Base-by-base conservation (phyloP, 2,888 invertebrate genomes). In the Lamproptera curius region DNA sequence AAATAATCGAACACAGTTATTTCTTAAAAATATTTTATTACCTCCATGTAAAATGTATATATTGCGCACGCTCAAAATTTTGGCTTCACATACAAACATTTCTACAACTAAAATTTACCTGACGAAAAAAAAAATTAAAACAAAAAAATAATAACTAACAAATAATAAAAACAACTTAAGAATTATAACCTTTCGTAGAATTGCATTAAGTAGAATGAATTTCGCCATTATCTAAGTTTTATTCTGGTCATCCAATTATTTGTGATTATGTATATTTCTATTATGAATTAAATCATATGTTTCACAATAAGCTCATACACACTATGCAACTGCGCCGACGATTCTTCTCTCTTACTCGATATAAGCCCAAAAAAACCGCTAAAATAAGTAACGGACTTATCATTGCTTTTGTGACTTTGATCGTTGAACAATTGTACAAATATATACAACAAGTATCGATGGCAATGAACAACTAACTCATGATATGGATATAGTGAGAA, bases 11-110 rank as follows among this genome's bases (percentile, higher is more conserved):
- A 31, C 31, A 31, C 11, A 11, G 31, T 31, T 11, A 13, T 31
- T 31, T 31, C 31, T 31, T 31, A 31, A 31, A 31, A 31, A 31
- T 31, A 31, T 31, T 31, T 31, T 31, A 31, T 31, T 31, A 31
- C 31, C 31, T 31, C 31, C 31, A 31, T 31, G 31, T 31, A 31
- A 31, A 31, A n/a, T 31, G 20, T 31, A 31, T 13, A 31, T n/a
- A n/a, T 31, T 10, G 13, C 31, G 31, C 31, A 31, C 13, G 31
- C 13, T 31, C n/a, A 31, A 31, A 31, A 31, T 31, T 31, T 31
- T 31, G 31, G n/a, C 31, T 31, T 11, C 13, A 31, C 31, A 31
- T 31, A 31, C 31, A 31, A 31, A 31, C 31, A 31, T 2, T 28
- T 31, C 6, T 31, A 11, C n/a, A 31, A 31, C 31, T 31, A 31